Conservation (phyloP, 2,888 invertebrate genomes). For the Machimus atricapillus region DNA sequence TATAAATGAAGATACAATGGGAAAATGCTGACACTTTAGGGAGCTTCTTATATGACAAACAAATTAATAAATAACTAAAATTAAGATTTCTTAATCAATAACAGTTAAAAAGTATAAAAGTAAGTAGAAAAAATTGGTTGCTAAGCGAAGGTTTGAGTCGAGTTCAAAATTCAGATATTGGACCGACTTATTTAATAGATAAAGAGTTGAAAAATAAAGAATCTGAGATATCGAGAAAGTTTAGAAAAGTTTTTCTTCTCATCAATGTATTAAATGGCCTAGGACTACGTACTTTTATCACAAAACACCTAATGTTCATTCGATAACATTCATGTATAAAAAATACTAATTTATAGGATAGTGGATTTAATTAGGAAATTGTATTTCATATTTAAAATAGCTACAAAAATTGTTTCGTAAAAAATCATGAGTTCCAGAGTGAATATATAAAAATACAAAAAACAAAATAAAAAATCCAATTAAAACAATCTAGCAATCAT, state of each 20-base stretch:
- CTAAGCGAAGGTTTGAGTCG: not conserved
- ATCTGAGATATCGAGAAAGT: not conserved
- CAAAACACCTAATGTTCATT: constrained; percentile 35
- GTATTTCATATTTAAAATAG: constrained; percentile 9
- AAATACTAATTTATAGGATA: constrained; percentile 34
- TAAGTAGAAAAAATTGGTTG: constrained; percentile 10
- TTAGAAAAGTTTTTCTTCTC: constrained; percentile 18
- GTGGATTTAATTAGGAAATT: constrained; percentile 22
- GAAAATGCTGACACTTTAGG: constrained; percentile 19
- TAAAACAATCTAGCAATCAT: constrained; percentile 29
- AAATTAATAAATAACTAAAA: constrained; percentile 30
- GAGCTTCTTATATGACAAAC: not conserved
- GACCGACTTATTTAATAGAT: not conserved
- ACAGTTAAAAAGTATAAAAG: not conserved
- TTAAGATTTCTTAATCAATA: not conserved
- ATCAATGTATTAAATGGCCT: not conserved
- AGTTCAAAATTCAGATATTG: not conserved
- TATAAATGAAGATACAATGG: constrained; percentile 32
- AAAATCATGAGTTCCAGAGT: not conserved
- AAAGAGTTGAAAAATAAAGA: constrained; percentile 5
- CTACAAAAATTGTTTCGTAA: constrained; percentile 13
- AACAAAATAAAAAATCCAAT: constrained; percentile 15
- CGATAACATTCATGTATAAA: constrained; percentile 36
- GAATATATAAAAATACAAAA: constrained; percentile 35
- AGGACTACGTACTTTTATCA: constrained; percentile 23